Evolutionary conservation across 2,888 invertebrate species (phyloP).

Genomic region (Coleophora deauratella): DNA sequence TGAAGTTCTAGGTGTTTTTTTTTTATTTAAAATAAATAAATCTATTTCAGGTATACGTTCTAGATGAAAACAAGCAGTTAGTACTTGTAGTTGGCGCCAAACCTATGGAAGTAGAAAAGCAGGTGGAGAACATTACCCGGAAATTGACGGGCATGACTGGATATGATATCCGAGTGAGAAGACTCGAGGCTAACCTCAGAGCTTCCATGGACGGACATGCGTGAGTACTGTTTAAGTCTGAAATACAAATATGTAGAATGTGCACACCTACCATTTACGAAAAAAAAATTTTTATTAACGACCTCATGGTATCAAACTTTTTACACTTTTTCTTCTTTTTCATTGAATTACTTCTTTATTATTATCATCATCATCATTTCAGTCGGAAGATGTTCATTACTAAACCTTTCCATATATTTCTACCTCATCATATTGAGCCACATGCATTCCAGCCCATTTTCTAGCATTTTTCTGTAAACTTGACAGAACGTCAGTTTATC

Average conservation of each 20-base stretch:
- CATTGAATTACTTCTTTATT: not conserved
- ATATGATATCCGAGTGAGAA: conserved; percentile 83
- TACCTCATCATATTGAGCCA: too few species aligned
- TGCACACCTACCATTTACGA: too few species aligned
- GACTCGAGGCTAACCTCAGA: conserved; percentile 83
- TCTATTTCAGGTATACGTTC: conserved; percentile 87
- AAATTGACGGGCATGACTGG: conserved; percentile 83
- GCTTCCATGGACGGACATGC: conserved; percentile 77
- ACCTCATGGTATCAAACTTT: too few species aligned
- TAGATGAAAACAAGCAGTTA: conserved; percentile 87
- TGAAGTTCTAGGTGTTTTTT: not conserved
- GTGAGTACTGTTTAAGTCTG: conserved; percentile 77
- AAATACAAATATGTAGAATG: not conserved
- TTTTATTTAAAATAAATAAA: not conserved
- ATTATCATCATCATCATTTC: too few species aligned
- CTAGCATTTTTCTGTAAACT: too few species aligned
- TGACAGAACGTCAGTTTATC: too few species aligned
- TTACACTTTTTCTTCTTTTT: not conserved
- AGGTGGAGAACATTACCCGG: conserved; percentile 79
- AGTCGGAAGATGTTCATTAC: too few species aligned
- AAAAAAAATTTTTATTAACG: too few species aligned
- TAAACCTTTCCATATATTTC: too few species aligned
- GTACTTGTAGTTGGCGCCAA: conserved; percentile 84
- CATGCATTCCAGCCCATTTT: too few species aligned
- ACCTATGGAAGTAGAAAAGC: conserved; percentile 83